Evolutionary conservation across 2,113 vertebrate species (phyloP).

Genomic region (Argyrosomus japonicus): DNA sequence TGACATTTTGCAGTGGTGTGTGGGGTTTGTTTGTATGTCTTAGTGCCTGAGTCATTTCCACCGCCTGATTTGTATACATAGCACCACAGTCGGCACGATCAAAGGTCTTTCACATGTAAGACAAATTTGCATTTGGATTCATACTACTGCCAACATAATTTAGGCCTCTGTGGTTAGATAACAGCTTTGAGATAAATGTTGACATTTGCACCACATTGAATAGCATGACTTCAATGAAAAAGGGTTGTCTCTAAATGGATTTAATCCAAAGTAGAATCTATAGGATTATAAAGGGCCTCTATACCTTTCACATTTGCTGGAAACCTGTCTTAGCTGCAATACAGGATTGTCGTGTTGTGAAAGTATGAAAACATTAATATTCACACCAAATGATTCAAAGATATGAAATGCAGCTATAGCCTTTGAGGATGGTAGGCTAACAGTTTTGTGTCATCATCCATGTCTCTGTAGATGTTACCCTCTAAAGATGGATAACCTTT

Average conservation of each 20-base stretch:
- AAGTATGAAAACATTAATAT: not conserved
- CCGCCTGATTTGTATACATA: constrained; percentile 72
- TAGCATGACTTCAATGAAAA: constrained; percentile 34
- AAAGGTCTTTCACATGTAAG: constrained; percentile 69
- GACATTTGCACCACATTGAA: constrained; percentile 51
- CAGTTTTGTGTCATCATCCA: not conserved
- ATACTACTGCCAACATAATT: constrained; percentile 52
- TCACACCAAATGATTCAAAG: not conserved
- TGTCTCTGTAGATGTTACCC: not conserved
- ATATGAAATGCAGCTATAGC: not conserved
- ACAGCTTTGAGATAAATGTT: constrained; percentile 59
- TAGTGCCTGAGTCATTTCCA: constrained; percentile 50
- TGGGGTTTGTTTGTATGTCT: constrained; percentile 65
- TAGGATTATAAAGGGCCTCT: not conserved
- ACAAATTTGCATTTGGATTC: constrained; percentile 71
- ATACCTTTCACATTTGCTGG: not conserved
- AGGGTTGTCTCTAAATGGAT: constrained; percentile 32
- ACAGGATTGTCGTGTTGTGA: not conserved
- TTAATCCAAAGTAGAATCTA: constrained; percentile 35
- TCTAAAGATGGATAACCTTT: not conserved
- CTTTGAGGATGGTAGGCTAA: not conserved
- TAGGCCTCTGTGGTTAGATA: constrained; percentile 49
- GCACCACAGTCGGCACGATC: constrained; percentile 56
- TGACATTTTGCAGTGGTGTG: constrained; percentile 70
- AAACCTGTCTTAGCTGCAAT: not conserved